Conservation (phyloP, 2,797 vertebrate species). For the Chiloscyllium punctatum region DNA sequence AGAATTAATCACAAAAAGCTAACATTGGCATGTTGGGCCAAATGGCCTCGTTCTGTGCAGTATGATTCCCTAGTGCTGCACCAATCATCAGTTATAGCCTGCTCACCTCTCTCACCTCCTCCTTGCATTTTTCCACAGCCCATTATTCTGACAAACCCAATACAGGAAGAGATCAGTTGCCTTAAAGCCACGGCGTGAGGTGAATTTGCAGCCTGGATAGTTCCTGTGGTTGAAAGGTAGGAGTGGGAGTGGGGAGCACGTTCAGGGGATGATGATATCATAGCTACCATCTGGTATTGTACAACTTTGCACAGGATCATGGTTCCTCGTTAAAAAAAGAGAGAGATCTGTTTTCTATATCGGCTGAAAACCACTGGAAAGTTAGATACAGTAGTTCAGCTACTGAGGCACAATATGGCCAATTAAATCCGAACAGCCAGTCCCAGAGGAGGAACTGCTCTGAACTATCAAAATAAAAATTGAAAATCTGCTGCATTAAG, state of each 20-base stretch:
- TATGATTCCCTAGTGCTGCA: background rate
- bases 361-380: constrained; percentile 26
- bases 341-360: constrained; percentile 33
- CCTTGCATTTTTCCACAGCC: background rate
- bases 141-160: background rate
- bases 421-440: constrained; percentile 22
- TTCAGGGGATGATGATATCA: background rate
- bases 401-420: constrained; percentile 16
- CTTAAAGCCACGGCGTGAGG: background rate
- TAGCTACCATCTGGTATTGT: constrained; percentile 4
- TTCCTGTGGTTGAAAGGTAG: background rate
- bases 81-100: background rate
- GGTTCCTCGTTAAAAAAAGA: constrained; percentile 23
- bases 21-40: background rate
- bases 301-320: constrained; percentile 26
- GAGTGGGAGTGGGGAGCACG: background rate
- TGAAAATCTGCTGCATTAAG: background rate
- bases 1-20: background rate
- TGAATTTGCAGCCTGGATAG: background rate
- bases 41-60: background rate
- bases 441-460: background rate
- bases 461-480: constrained; percentile 24
- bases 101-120: background rate
- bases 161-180: background rate
- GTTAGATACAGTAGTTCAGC: constrained; percentile 28